Evolutionary conservation across 2,888 invertebrate genomes (phyloP), one percentile per base, ranked within the genome.

Genomic region (Escarpia spicata): DNA sequence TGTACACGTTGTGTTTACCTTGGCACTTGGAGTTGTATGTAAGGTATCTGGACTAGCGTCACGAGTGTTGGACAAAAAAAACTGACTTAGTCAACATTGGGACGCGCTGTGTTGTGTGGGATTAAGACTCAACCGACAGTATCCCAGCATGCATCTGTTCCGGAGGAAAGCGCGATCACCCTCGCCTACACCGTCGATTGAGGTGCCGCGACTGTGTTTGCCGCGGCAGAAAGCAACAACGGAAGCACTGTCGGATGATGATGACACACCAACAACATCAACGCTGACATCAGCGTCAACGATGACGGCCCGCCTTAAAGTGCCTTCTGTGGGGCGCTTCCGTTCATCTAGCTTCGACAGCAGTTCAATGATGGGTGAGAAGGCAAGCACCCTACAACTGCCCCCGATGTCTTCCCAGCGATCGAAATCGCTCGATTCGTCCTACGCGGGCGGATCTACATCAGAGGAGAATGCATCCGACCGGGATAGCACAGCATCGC

Each of bases 271-370:
- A 91, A 92, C 60, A 93, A 0, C 90, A 58, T 92, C n/a, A 52
- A 91, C 26, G 92, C 10, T 4, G 75, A 75, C 19, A 26, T 75
- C 75, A 75, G 6, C 75, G n/a, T 75, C 75, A 6, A 6, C 75
- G 26, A 75, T 75, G 75, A 75, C 75, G 58, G 90, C 26, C 91
- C 92, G 58, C 92, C 94, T 90, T 93, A 95, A 9, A 94, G 95
- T 95, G n/a, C 96, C 95, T 0, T 90, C 93, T 10, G 94, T 95
- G 90, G 93, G 93, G 44, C 93, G 95, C 45, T 93, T 93, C n/a
- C 93, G 95, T 12, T 95, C 96, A 9, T 95, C 95, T 9, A 95
- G 95, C 92, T 95, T 95, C 93, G 96, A 96, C 92, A 94, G 95
- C n/a, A 95, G 95, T 93, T 94, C 94, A 43, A 93, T 95, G 31